Evolutionary conservation across 2,888 invertebrate genomes (phyloP).

Genomic region (Drosophila affinis): DNA sequence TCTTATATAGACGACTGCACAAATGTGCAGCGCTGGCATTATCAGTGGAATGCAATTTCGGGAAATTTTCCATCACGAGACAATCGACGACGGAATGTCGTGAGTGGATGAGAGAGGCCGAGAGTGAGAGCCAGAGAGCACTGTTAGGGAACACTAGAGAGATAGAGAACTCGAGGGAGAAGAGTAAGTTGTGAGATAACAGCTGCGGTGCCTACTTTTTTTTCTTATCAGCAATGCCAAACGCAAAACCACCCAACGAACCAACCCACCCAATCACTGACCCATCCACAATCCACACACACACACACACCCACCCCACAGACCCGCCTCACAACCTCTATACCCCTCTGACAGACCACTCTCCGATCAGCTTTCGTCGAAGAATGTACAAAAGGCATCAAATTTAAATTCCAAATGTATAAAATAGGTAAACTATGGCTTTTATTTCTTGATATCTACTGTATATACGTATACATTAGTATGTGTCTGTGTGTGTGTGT

Average conservation of each 20-base stretch:
- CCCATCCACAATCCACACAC: background rate
- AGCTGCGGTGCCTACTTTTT: constrained; percentile 9
- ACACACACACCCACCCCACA: constrained; percentile 14
- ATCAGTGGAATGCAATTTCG: constrained; percentile 60
- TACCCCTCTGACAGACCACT: background rate
- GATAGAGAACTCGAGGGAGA: background rate
- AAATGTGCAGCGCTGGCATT: constrained; percentile 45
- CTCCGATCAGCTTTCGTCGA: constrained; percentile 5
- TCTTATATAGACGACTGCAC: constrained; percentile 19
- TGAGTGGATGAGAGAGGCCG: background rate
- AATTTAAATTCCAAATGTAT: constrained; percentile 47
- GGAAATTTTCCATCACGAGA: constrained; percentile 57
- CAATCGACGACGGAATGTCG: constrained; percentile 36
- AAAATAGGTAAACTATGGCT: constrained; percentile 45
- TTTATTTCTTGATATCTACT: constrained; percentile 51
- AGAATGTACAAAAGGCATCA: background rate
- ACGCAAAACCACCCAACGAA: background rate
- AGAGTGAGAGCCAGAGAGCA: background rate
- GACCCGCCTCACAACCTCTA: background rate
- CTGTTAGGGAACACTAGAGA: background rate
- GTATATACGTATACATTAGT: constrained; percentile 15
- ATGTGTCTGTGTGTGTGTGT: constrained; percentile 27
- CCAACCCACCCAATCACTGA: background rate
- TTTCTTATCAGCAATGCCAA: constrained; percentile 32
- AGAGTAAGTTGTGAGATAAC: constrained; percentile 29